Conservation (phyloP, 2,797 vertebrate genomes). For the Ibycter americanus region DNA sequence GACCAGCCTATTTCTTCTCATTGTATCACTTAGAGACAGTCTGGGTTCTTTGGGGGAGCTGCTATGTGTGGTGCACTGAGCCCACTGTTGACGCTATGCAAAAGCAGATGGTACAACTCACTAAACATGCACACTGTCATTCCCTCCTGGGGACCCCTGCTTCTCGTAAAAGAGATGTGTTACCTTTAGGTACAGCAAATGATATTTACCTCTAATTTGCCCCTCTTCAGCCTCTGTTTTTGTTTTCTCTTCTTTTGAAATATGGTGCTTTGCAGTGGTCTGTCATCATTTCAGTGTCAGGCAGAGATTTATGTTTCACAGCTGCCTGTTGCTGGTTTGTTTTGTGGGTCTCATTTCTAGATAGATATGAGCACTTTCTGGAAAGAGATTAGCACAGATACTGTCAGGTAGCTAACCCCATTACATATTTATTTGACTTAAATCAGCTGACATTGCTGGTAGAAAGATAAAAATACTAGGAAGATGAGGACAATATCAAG, state of each 20-base stretch:
- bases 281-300: neutral
- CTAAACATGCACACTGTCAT: too few relatives aligned
- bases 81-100: neutral
- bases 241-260: neutral
- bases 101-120: neutral
- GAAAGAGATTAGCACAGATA: neutral
- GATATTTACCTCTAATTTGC: neutral
- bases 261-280: neutral
- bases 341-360: neutral
- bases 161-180: neutral
- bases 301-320: neutral
- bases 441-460: neutral
- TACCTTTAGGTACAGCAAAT: neutral
- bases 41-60: neutral
- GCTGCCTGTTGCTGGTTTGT: neutral
- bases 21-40: neutral
- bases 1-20: neutral
- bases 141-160: neutral
- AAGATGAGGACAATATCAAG: neutral
- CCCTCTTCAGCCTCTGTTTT: neutral
- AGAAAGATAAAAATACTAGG: neutral
- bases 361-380: neutral
- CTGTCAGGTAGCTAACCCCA: neutral
- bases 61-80: rapidly evolving
- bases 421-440: neutral